Evolutionary conservation across 2,888 invertebrate species (phyloP).

Genomic region (Trichopoda pennipes): DNA sequence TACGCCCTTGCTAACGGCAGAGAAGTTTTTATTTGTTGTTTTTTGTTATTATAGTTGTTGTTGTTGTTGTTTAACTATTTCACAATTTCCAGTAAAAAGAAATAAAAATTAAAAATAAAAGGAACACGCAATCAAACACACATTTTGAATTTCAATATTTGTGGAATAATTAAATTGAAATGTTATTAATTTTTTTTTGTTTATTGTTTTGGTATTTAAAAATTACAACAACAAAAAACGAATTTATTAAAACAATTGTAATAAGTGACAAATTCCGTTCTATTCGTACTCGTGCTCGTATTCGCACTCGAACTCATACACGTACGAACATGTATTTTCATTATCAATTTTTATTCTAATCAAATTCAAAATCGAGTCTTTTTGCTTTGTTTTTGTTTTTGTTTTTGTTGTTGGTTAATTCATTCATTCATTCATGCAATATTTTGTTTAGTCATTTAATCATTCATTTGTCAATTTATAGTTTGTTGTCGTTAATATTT

Average conservation of each 20-base stretch:
- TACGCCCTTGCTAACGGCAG: conserved; percentile 38
- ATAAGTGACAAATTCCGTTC: conserved; percentile 19
- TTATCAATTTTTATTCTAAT: conserved; percentile 37
- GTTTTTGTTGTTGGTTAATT: conserved; percentile 19
- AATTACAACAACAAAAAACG: conserved; percentile 9
- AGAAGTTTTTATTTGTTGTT: conserved; percentile 30
- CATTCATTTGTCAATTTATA: conserved; percentile 3
- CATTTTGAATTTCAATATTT: conserved; percentile 55
- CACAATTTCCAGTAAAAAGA: conserved; percentile 48
- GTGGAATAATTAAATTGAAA: conserved; percentile 56
- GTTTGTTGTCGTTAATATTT: conserved; percentile 14
- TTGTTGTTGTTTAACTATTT: conserved; percentile 44
- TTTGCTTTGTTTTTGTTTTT: conserved; percentile 3
- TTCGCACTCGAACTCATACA: too few relatives aligned
- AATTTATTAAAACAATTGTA: conserved; percentile 11
- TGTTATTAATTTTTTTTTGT: conserved; percentile 7
- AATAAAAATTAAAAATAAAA: background rate
- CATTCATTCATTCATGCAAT: conserved; percentile 37
- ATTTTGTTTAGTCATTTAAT: conserved; percentile 2
- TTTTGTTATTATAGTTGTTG: background rate
- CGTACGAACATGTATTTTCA: background rate
- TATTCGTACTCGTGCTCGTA: background rate
- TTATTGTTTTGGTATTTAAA: conserved; percentile 8
- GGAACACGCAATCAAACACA: conserved; percentile 24
- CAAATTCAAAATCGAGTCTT: conserved; percentile 27